Evolutionary conservation across 2,113 vertebrate genomes (phyloP), one percentile per base, ranked within the genome.

Genomic region (Cyanistes caeruleus): DNA sequence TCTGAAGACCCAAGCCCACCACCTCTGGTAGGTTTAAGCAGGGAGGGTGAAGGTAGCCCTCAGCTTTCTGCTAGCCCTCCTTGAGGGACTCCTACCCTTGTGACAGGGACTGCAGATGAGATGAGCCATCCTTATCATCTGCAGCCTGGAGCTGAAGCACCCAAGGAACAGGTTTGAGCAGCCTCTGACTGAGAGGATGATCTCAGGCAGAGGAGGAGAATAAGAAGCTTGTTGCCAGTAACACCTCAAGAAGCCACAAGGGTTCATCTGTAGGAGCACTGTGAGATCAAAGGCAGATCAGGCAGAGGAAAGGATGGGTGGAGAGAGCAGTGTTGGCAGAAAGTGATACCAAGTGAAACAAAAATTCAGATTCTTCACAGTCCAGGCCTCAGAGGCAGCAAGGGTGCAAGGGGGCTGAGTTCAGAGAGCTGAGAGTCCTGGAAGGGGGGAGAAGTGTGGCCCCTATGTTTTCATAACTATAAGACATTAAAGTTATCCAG

Each of bases 311-410:
- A 49, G 49, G 17, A 68, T 7, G 62, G 39, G 48, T 78, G 69
- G 74, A 84, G 39, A 58, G 73, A 81, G 39, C 35, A 55, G 35
- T 17, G 37, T 19, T 81, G 80, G 46, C 55, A 84, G 63, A 87
- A 87, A 59, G 30, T 51, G 56, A 84, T 48, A 84, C 16, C 23
- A 51, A 84, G 30, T 59, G 60, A 73, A 89, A 55, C 13, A 89
- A 64, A 67, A 91, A 87, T 80, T 67, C 89, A 59, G 43, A 82
- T 87, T 78, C 41, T 53, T 89, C 65, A 55, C 43, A 55, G 23
- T 30, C 39, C 24, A 55, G 46, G 19, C 41, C 27, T 5, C 5
- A 70, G 52, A 87, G 27, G 84, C 68, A 69, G 20, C 0, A 0
- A 81, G 55, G 31, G 20, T 28, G 10, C 19, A 11, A 22, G 28